Evolutionary conservation across 2,888 invertebrate species (phyloP).

Genomic region (Dasysyrphus albostriatus): DNA sequence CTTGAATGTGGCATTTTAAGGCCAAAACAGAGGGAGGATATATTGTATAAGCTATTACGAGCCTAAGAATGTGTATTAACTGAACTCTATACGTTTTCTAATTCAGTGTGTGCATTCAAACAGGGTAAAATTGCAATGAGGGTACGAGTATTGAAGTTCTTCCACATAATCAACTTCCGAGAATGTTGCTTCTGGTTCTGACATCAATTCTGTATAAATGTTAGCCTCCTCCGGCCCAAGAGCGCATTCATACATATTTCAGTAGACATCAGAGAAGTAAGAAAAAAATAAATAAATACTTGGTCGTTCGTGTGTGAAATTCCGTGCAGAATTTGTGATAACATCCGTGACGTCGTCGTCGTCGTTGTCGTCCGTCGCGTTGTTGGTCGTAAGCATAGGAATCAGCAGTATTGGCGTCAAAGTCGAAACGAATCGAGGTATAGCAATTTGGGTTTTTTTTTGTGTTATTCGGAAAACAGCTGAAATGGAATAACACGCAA

Average conservation of each 20-base stretch:
- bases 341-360: slow-evolving; percentile 71
- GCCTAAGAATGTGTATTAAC: slow-evolving; percentile 32
- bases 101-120: slow-evolving; percentile 58
- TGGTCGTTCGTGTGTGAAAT: slow-evolving; percentile 74
- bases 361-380: not conserved
- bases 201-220: slow-evolving; percentile 54
- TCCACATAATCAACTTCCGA: slow-evolving; percentile 72
- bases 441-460: not conserved
- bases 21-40: slow-evolving; percentile 45
- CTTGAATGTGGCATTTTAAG: slow-evolving; percentile 39
- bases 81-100: slow-evolving; percentile 37
- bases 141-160: slow-evolving; percentile 54
- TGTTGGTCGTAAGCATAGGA: not conserved
- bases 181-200: slow-evolving; percentile 75
- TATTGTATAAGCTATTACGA: not conserved
- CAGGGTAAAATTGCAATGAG: slow-evolving; percentile 49
- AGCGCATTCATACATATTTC: slow-evolving; percentile 46
- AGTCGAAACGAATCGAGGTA: slow-evolving; percentile 31
- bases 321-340: slow-evolving; percentile 76
- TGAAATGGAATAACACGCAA: slow-evolving; percentile 20
- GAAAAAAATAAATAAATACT: slow-evolving; percentile 68
- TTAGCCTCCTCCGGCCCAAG: slow-evolving; percentile 35
- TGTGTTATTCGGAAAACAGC: slow-evolving; percentile 1
- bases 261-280: slow-evolving; percentile 15
- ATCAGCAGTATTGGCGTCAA: slow-evolving; percentile 6